phyloP scores from a whole-genome alignment of 1,140 invertebrate species.

The Reticulitermes speratus region DNA sequence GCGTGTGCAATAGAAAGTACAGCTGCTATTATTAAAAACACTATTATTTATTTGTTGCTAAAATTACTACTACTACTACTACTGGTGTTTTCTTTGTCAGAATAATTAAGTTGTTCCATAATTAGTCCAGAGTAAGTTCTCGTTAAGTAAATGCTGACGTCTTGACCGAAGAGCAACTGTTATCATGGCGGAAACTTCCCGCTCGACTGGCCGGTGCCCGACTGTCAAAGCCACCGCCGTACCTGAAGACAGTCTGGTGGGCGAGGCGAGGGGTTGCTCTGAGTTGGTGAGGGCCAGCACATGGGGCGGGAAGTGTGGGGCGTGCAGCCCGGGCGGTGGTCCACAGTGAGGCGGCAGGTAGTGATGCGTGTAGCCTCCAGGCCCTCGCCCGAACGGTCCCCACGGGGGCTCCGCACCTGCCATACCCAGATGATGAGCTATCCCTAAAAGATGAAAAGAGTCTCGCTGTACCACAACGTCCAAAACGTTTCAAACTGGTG shows the following conservation, averaged over 20 bases:
- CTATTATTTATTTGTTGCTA: too few species aligned
- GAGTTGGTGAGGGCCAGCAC: slow-evolving; percentile 23
- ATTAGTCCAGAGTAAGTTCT: too few species aligned
- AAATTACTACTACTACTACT: too few species aligned
- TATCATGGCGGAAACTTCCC: too few species aligned
- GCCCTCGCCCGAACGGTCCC: slow-evolving; percentile 24
- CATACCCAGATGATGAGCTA: slow-evolving; percentile 21
- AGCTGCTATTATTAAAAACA: too few species aligned
- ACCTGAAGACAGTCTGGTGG: slow-evolving; percentile 20
- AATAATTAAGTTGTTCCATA: too few species aligned
- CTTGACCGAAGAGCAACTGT: too few species aligned
- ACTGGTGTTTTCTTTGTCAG: too few species aligned
- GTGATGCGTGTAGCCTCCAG: slow-evolving; percentile 22
- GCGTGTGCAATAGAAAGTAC: too few species aligned
- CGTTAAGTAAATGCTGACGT: too few species aligned
- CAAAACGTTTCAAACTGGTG: not conserved
- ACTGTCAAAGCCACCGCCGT: too few species aligned
- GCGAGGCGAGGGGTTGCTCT: not conserved
- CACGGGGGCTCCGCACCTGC: not conserved
- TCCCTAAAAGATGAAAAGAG: not conserved
- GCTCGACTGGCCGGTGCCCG: too few species aligned
- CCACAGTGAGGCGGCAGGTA: slow-evolving; percentile 30
- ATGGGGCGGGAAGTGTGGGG: slow-evolving; percentile 28
- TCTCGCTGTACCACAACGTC: not conserved
- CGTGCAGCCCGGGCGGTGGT: slow-evolving; percentile 20